These are phyloP conservation scores for Poliocrania exsul DNA, from an alignment of 2,797 vertebrate species.

Conservation along the genomic window DNA sequence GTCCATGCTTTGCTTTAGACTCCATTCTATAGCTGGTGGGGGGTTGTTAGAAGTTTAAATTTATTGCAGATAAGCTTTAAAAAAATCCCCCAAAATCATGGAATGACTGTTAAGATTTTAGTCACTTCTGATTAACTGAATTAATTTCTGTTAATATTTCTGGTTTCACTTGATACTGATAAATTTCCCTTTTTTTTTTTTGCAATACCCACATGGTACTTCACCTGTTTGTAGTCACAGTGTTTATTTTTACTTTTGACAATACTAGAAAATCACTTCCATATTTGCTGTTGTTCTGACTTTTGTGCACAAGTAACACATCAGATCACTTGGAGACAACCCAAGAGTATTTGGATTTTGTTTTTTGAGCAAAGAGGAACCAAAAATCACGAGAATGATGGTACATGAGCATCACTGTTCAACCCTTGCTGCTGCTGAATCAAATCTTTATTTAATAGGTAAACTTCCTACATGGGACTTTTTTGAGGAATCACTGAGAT, in stretches of 20 bases:
- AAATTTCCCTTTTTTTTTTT: neutral
- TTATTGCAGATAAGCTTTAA: neutral
- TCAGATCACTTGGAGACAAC: neutral
- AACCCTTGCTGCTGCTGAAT: neutral
- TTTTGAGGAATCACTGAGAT: neutral
- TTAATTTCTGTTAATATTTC: neutral
- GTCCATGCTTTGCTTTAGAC: neutral
- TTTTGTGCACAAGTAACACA: neutral
- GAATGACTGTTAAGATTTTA: neutral
- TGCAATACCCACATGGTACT: neutral
- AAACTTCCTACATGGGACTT: neutral
- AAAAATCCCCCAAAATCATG: neutral
- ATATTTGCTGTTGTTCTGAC: neutral
- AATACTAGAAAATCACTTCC: neutral
- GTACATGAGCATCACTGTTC: neutral
- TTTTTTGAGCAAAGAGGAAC: neutral
- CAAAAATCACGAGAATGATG: neutral
- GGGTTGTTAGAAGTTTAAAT: neutral
- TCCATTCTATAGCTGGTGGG: neutral
- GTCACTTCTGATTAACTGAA: neutral
- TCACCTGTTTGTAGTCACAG: neutral
- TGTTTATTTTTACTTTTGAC: neutral
- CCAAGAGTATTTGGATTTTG: neutral
- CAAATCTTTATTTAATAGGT: neutral
- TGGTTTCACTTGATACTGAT: neutral